A percentile compares a stretch with the other conserved stretches of the same genome.
Evolutionary conservation across 1,140 invertebrate genomes (phyloP).

Genomic region (Hypsibius dujardini): DNA sequence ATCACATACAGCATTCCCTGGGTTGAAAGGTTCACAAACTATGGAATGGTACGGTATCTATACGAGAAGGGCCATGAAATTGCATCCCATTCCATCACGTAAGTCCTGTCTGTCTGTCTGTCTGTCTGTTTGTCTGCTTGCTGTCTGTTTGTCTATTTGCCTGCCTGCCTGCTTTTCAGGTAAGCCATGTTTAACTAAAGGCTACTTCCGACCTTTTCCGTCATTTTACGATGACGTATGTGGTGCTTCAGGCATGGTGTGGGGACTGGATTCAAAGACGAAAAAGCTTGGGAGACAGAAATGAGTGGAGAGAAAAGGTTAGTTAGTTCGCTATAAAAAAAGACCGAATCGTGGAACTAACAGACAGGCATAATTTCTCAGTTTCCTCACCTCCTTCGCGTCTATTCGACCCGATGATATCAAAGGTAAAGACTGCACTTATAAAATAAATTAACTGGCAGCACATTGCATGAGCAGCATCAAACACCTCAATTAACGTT

Average conservation of each 20-base stretch:
- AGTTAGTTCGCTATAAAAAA: too few species aligned
- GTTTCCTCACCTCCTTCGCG: constrained; percentile 8
- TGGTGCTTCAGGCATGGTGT: constrained; percentile 5
- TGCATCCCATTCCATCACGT: constrained; percentile 38
- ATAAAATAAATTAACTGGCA: too few species aligned
- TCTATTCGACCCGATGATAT: constrained; percentile 12
- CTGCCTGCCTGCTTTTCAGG: too few species aligned
- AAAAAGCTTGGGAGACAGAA: constrained; percentile 13
- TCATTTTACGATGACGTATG: neutral
- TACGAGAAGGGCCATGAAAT: constrained; percentile 35
- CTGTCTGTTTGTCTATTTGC: too few species aligned
- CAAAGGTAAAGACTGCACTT: neutral
- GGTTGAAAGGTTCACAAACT: constrained; percentile 38
- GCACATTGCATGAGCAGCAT: too few species aligned
- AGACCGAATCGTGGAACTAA: too few species aligned
- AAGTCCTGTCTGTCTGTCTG: constrained; percentile 19
- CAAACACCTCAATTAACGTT: too few species aligned
- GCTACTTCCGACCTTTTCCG: neutral
- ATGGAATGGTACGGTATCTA: constrained; percentile 28
- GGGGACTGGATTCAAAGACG: constrained; percentile 6
- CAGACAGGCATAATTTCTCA: too few species aligned
- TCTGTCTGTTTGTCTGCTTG: too few species aligned
- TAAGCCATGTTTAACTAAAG: too few species aligned
- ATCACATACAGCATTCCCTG: neutral
- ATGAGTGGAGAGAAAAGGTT: constrained; percentile 3